Evolutionary conservation across 2,797 vertebrate genomes (phyloP), one percentile per base, ranked within the genome.

Genomic region (Hypotaenidia philippensis): DNA sequence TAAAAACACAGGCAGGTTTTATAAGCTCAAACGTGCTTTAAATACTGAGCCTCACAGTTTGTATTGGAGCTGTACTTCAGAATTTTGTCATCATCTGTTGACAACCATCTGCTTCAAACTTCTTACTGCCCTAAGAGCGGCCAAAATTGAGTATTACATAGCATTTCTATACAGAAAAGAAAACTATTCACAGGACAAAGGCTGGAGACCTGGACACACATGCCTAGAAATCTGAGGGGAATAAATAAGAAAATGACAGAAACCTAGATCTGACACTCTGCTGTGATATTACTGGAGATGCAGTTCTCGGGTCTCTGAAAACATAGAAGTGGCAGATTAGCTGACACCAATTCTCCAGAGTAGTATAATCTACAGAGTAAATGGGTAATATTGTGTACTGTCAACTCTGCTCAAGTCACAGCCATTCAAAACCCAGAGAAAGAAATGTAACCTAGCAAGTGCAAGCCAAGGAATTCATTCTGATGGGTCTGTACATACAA

Each of bases 31-130:
- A 63, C 45, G 36, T 53, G 47, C 87, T 93, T 92, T 88, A 93
- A 94, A 90, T 87, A 91, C 40, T 41, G 36, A 88, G 55, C 89
- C 66, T 83, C 69, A 66, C 83, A 80, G 64, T 88, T 87, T 92
- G 85, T 44, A 52, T 60, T 87, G 63, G 75, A 83, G 97, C 34
- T 36, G 9, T 64, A 84, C 83, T 94, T 95, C 47, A 69, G 64
- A 94, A 85, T 89, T 92, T 70, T 49, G 29, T 34, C 78, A 92
- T 81, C 69, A 70, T 70, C 86, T 90, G 71, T 82, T 94, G 83
- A 92, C 77, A 91, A 40, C 93, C 79, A 95, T 87, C 90, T 93
- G 90, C 91, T 93, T 90, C 64, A 64, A 68, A 65, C 81, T 89
- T 69, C 80, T 82, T 26, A 55, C 26, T 1, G 12, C 63, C 59